Evolutionary conservation across 2,888 invertebrate species (phyloP), one percentile per base, ranked within the genome.

Genomic region (Synergus itoensis): DNA sequence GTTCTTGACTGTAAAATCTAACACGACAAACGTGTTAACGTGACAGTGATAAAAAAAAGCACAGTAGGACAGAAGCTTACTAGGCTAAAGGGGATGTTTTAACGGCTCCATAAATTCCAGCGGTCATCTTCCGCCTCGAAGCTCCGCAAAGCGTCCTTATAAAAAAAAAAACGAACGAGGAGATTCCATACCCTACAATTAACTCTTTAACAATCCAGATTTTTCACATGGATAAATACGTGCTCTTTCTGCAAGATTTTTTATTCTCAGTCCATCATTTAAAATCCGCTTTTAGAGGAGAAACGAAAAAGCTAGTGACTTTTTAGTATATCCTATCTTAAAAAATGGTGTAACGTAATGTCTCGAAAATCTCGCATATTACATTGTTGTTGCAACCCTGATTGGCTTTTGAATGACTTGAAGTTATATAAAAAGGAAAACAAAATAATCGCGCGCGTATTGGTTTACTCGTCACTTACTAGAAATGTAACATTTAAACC

Each of bases 81-180:
- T 85, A 87, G 86, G 82, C 87, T 85, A 80, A 87, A 84, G 87
- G 85, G 87, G 87, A 87, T 85, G 85, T 86, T 90, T 90, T 90
- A 90, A 90, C 88, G 86, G 86, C 86, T 77, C 86, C 86, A 88
- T 91, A 91, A 91, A 90, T 90, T 90, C 86, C 86, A 83, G 82
- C 87, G 89, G 90, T 91, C 91, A 91, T 90, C 90, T 90, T 90
- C 87, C 88, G 82, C 85, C 87, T 87, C 84, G 87, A 83, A 88
- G 85, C 84, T 82, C 82, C 80, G 85, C 86, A 89, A 90, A 89
- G 85, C 88, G 86, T 87, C 83, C 85, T 88, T 87, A 83, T 84
- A 81, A 85, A 84, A 28, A 86, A 84, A 86, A 28, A 86, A 84
- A 86, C 76, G 81, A 87, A 85, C 82, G 82, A 84, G 76, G 78